phyloP scores from a whole-genome alignment of 2,113 vertebrate species.

The Recurvirostra avosetta region DNA sequence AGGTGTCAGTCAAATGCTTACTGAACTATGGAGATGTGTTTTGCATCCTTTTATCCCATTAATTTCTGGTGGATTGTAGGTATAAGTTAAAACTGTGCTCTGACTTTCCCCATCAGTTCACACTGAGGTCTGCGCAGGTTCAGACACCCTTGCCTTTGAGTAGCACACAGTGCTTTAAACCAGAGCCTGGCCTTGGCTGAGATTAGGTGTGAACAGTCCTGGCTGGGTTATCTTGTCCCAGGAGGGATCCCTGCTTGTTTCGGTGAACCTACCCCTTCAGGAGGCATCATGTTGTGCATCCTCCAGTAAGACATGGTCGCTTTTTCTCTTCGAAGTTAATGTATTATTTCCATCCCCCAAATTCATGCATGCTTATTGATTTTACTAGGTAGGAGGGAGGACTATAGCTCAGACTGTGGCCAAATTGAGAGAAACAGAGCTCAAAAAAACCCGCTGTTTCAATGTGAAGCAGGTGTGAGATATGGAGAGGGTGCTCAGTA shows the following conservation, averaged over 20 bases:
- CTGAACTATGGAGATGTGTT: not conserved
- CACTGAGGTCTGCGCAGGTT: not conserved
- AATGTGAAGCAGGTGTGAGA: not conserved
- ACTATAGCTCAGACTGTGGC: not conserved
- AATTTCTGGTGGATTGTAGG: not conserved
- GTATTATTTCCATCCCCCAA: not conserved
- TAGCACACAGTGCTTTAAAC: not conserved
- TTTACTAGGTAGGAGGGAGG: not conserved
- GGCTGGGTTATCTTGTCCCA: not conserved
- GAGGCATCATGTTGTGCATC: not conserved
- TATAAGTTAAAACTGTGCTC: not conserved
- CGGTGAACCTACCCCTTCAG: rapidly evolving
- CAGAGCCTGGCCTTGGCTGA: not conserved
- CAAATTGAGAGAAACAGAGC: not conserved
- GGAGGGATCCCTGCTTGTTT: not conserved
- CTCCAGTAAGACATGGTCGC: not conserved
- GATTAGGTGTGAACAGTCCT: not conserved
- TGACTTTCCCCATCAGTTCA: not conserved
- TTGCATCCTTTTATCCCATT: not conserved
- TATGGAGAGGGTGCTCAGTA: not conserved
- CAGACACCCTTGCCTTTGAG: not conserved
- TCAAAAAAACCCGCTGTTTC: not conserved
- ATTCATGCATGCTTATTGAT: not conserved
- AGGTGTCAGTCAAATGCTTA: not conserved
- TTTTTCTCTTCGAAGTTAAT: not conserved